phyloP scores from a whole-genome alignment of 2,888 invertebrate genomes.

The Hydraecia micacea region DNA sequence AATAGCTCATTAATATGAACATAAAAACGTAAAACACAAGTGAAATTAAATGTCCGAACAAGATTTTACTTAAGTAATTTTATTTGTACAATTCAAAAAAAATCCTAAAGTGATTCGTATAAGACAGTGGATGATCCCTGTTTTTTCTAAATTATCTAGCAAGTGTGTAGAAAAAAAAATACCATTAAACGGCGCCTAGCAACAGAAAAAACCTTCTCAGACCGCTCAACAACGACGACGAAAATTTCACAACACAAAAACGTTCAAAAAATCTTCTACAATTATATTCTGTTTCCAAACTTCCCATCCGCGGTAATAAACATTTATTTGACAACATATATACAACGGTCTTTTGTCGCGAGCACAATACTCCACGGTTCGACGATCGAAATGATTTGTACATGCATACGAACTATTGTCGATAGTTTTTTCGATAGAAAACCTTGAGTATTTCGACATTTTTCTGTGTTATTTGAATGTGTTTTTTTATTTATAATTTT shows the following conservation, averaged over 20 bases:
- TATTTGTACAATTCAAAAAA: not conserved
- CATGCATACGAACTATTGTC: slow-evolving; percentile 60
- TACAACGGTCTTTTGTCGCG: slow-evolving; percentile 63
- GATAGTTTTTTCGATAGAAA: slow-evolving; percentile 62
- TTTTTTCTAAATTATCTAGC: not conserved
- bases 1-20: not conserved
- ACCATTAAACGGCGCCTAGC: not conserved
- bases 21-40: not conserved
- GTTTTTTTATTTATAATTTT: slow-evolving; percentile 47
- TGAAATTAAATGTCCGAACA: not conserved
- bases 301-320: slow-evolving; percentile 53
- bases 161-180: not conserved
- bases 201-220: not conserved
- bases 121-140: too few relatives aligned
- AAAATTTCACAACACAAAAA: slow-evolving; percentile 32
- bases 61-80: not conserved
- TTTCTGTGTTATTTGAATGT: slow-evolving; percentile 50
- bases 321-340: slow-evolving; percentile 68
- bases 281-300: slow-evolving; percentile 64
- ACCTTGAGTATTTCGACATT: slow-evolving; percentile 63
- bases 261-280: slow-evolving; percentile 42
- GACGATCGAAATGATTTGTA: slow-evolving; percentile 63
- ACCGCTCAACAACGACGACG: not conserved
- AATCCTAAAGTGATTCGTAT: too few relatives aligned
- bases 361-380: slow-evolving; percentile 63